Percentiles rank a stretch among this genome's conserved stretches.
phyloP scores from a whole-genome alignment of 2,797 vertebrate species.

The Gadopsis bispinosus region DNA sequence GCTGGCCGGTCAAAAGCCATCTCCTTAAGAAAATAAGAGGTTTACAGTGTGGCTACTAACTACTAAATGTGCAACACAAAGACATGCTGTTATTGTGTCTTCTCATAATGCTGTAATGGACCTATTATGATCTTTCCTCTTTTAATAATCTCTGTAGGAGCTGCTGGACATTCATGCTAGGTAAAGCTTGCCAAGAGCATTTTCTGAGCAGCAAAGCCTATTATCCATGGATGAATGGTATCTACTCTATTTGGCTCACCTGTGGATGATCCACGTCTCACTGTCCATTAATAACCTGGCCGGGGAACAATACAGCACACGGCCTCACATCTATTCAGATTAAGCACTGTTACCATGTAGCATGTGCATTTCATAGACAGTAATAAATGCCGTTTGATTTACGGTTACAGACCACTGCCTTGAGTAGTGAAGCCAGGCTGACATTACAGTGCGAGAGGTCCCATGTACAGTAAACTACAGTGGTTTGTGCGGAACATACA shows the following conservation, averaged over 20 bases:
- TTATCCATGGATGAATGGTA: constrained; percentile 71
- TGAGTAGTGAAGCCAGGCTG: constrained; percentile 15
- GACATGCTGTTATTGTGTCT: constrained; percentile 20
- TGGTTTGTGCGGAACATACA: constrained; percentile 11
- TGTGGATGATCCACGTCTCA: constrained; percentile 53
- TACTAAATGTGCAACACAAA: constrained; percentile 31
- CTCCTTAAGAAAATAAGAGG: background rate
- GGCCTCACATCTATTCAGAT: constrained; percentile 17
- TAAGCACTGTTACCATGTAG: background rate
- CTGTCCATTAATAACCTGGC: constrained; percentile 58
- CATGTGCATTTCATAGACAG: background rate
- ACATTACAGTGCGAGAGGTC: constrained; percentile 37
- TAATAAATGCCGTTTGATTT: constrained; percentile 18
- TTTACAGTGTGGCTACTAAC: constrained; percentile 11
- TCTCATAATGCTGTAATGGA: constrained; percentile 32
- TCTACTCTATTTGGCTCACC: constrained; percentile 63
- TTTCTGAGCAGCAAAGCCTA: constrained; percentile 67
- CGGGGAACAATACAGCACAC: background rate
- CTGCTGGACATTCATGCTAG: constrained; percentile 50
- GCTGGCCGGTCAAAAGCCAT: background rate
- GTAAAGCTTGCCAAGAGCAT: constrained; percentile 50
- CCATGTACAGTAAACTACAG: constrained; percentile 48
- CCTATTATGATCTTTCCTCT: constrained; percentile 41
- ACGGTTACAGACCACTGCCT: constrained; percentile 1
- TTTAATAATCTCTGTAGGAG: constrained; percentile 53